Evolutionary conservation across 2,797 vertebrate genomes (phyloP), one percentile per base, ranked within the genome.

Genomic region (Epinephelus malabaricus): DNA sequence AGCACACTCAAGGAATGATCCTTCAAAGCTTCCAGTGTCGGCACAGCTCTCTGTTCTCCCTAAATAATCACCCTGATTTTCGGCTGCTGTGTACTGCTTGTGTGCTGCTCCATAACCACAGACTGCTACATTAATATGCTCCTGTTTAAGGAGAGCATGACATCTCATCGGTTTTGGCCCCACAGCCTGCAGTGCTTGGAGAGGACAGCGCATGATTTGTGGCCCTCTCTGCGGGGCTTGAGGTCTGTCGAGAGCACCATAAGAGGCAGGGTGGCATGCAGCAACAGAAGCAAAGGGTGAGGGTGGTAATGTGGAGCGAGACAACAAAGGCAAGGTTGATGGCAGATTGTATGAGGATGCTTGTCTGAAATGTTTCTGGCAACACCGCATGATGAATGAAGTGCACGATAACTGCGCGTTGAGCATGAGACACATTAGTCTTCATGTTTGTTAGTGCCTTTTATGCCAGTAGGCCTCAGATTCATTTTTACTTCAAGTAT

Each of bases 231-330:
- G 66, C 19, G 1, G 79, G 56, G 66, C 78, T 43, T 50, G 21
- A 71, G 53, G 80, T 78, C 84, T 58, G 71, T 66, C 3, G 43
- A 73, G 74, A 92, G 58, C 69, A 89, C 92, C 93, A 93, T 94
- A 95, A 93, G 92, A 93, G 94, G 92, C 91, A 89, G 91, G 86
- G 86, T 91, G 91, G 88, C 82, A 87, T 63, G 72, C 49, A 47
- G 80, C 19, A 49, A 19, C 71, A 73, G 65, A 50, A 19, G 74
- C 73, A 46, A 12, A 47, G 14, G 45, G 55, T 17, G 23, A 73
- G 78, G 73, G 73, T 76, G 86, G 76, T 60, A 73, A 58, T 47
- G 78, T 34, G 50, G 40, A 55, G 45, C 6, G 54, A 72, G 70
- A 78, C 69, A 81, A 40, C 70, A 60, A 69, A 51, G 64, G 59